A percentile compares a stretch with the other conserved stretches of the same genome.
Evolutionary conservation across 2,888 invertebrate species (phyloP).

Genomic region (Leptura quadrifasciata): DNA sequence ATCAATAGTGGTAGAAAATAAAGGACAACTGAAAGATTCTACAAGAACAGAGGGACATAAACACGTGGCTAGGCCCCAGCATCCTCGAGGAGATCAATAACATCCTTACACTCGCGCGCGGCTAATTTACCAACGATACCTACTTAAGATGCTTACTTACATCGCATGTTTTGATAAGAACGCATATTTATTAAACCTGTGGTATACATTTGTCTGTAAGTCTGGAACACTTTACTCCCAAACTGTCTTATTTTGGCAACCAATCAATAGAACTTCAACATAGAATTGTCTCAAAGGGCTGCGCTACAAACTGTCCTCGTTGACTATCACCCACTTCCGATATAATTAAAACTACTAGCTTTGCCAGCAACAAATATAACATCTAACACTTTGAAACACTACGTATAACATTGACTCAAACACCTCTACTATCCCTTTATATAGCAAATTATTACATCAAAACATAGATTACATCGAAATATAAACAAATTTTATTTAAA

Average conservation of each 20-base stretch:
- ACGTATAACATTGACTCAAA: conserved; percentile 58
- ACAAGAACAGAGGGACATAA: conserved; percentile 70
- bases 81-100: conserved; percentile 70
- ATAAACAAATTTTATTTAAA: conserved; percentile 57
- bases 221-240: conserved; percentile 25
- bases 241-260: conserved; percentile 39
- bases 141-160: conserved; percentile 69
- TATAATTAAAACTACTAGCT: conserved; percentile 48
- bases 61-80: conserved; percentile 70
- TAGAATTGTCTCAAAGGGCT: conserved; percentile 38
- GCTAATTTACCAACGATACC: conserved; percentile 60
- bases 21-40: conserved; percentile 71
- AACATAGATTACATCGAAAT: conserved; percentile 60
- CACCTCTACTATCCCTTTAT: conserved; percentile 54
- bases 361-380: conserved; percentile 60
- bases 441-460: conserved; percentile 59
- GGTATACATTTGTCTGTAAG: conserved; percentile 51
- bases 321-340: conserved; percentile 41
- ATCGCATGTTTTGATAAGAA: conserved; percentile 70
- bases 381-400: conserved; percentile 60
- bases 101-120: conserved; percentile 67
- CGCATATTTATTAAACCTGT: conserved; percentile 62
- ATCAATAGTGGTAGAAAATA: conserved; percentile 73
- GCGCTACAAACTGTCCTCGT: conserved; percentile 39
- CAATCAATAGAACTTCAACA: conserved; percentile 44